These are phyloP conservation scores for Patella pellucida DNA, from an alignment of 2,888 invertebrate species.

Conservation along the genomic window DNA sequence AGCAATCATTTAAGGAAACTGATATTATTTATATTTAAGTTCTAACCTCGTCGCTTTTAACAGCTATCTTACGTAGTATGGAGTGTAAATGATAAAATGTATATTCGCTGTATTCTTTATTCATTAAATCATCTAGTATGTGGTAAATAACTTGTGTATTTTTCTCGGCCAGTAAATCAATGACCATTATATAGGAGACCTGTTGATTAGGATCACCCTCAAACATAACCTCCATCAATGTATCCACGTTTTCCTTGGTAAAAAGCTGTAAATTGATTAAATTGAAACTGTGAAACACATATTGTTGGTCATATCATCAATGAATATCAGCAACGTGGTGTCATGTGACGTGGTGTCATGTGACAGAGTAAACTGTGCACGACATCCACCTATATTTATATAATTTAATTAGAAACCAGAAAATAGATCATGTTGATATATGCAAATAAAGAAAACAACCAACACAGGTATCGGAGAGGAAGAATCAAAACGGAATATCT, in stretches of 20 bases:
- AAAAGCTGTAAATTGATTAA: constrained; percentile 30
- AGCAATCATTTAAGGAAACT: no score
- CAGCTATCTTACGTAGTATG: neutral
- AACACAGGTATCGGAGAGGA: no score
- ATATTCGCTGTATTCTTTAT: neutral
- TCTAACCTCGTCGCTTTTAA: neutral
- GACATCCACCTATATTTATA: no score
- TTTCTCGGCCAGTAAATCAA: neutral
- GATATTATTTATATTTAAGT: no score
- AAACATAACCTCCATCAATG: constrained; percentile 26
- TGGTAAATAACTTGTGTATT: neutral
- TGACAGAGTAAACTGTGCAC: no score
- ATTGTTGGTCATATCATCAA: neutral
- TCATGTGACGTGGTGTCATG: no score
- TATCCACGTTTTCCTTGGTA: constrained; percentile 29
- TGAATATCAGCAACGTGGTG: no score
- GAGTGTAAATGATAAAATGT: neutral
- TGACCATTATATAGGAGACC: neutral
- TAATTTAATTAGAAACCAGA: no score
- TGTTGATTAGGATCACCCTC: neutral
- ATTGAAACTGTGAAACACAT: neutral
- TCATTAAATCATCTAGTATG: neutral
- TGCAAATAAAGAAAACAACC: no score
- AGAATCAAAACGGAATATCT: no score
- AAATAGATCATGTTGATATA: no score